These are phyloP conservation scores for Cacatua alba DNA, from an alignment of 2,113 vertebrate species.

Conservation along the genomic window DNA sequence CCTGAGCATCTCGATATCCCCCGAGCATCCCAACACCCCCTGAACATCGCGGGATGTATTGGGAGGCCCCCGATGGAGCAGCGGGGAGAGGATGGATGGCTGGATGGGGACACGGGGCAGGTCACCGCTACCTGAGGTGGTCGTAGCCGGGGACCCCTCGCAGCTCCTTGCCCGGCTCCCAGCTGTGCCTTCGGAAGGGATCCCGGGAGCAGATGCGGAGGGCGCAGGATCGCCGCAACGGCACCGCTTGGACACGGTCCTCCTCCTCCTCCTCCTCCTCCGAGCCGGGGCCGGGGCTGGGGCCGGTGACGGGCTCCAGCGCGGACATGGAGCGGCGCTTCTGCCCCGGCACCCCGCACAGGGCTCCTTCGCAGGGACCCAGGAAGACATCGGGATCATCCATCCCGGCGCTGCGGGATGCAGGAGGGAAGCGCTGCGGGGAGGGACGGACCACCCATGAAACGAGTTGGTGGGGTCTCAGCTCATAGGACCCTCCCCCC, in stretches of 20 bases:
- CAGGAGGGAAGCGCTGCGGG: neutral
- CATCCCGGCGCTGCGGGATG: neutral
- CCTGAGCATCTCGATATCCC: neutral
- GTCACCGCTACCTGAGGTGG: neutral
- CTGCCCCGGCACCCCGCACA: neutral
- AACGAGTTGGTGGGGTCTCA: neutral
- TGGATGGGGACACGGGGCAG: fast-evolving
- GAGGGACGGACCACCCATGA: neutral
- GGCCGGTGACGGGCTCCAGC: neutral
- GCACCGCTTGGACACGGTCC: neutral
- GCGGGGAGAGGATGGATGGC: neutral
- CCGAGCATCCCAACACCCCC: neutral
- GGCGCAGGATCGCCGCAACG: neutral
- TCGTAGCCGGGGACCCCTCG: conserved; percentile 2
- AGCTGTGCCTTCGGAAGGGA: conserved; percentile 82
- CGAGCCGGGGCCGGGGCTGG: neutral
- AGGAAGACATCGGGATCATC: neutral
- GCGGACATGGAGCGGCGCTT: conserved; percentile 22
- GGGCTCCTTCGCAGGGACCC: neutral
- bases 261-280: neutral
- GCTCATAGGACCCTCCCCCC: neutral
- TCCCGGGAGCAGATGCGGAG: conserved; percentile 35
- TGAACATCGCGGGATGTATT: fast-evolving
- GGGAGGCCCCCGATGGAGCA: fast-evolving
- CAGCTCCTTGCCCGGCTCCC: conserved; percentile 77